A percentile compares a stretch with the other conserved stretches of the same genome.
phyloP scores from a whole-genome alignment of 2,888 invertebrate species.

The Pocota personata region DNA sequence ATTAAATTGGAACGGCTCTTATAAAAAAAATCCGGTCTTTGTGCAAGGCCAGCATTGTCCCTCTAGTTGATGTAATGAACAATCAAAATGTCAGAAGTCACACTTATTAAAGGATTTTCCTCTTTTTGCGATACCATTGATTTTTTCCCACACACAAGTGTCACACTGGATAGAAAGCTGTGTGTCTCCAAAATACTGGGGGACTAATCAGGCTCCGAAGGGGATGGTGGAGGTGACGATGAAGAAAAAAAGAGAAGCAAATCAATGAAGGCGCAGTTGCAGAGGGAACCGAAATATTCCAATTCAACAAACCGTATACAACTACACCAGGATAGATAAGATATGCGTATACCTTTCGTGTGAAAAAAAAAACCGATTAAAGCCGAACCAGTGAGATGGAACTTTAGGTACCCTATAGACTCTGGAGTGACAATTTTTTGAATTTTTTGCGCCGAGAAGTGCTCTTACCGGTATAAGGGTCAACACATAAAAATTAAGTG shows the following conservation, averaged over 20 bases:
- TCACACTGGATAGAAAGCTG: conserved; percentile 19
- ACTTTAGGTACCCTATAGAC: neutral
- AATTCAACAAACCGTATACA: conserved; percentile 58
- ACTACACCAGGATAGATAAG: conserved; percentile 19
- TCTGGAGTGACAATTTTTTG: neutral
- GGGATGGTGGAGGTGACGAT: neutral
- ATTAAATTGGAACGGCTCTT: conserved; percentile 21
- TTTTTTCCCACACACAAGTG: conserved; percentile 42
- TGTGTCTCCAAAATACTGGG: conserved; percentile 29
- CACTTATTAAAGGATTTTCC: conserved; percentile 21
- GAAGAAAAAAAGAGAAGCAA: conserved; percentile 25
- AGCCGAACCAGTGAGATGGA: neutral
- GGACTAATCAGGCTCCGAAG: too few species aligned
- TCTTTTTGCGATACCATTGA: conserved; percentile 54
- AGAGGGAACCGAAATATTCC: conserved; percentile 44
- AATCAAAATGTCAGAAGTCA: conserved; percentile 39
- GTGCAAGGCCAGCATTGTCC: neutral
- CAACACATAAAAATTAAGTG: conserved; percentile 62
- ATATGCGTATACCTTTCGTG: neutral
- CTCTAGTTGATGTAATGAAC: conserved; percentile 1
- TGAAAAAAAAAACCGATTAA: neutral
- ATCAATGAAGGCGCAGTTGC: conserved; percentile 69
- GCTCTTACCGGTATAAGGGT: conserved; percentile 39
- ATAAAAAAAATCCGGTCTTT: neutral
- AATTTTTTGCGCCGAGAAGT: conserved; percentile 26